A percentile compares a stretch with the other conserved stretches of the same genome.
phyloP scores from a whole-genome alignment of 2,113 vertebrate species.

The Nothocercus nigrocapillus region DNA sequence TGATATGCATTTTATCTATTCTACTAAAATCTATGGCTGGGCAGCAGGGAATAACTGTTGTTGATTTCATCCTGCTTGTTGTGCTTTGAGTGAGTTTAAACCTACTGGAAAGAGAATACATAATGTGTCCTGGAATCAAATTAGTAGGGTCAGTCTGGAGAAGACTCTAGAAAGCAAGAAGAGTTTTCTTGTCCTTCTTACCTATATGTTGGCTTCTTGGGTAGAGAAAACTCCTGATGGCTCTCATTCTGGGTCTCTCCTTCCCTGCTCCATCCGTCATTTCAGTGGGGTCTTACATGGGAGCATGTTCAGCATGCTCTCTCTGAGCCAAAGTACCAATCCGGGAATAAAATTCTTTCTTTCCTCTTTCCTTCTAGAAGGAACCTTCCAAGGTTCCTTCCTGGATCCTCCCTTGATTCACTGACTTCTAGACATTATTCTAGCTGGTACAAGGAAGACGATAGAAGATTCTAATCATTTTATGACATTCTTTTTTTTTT shows the following conservation, averaged over 20 bases:
- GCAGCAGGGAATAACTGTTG: neutral
- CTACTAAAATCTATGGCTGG: neutral
- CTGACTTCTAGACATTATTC: neutral
- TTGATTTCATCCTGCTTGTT: neutral
- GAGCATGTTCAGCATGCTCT: neutral
- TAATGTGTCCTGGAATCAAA: neutral
- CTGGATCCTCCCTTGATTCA: neutral
- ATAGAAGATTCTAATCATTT: neutral
- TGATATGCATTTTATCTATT: neutral
- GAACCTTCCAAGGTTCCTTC: too few relatives aligned
- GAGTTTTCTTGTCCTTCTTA: neutral
- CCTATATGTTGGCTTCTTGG: neutral
- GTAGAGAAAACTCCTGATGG: neutral
- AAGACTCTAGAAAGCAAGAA: neutral
- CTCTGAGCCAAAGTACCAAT: neutral
- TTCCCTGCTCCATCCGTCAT: neutral
- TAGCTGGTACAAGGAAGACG: neutral
- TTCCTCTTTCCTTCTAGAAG: too few relatives aligned
- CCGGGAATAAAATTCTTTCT: neutral
- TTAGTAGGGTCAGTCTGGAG: neutral
- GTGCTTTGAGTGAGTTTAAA: neutral
- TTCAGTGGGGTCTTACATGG: neutral
- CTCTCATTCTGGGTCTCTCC: neutral
- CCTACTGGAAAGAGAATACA: neutral
- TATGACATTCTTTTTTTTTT: neutral